These are phyloP conservation scores for Danio aesculapii DNA, from an alignment of 2,797 vertebrate species.

Conservation along the genomic window DNA sequence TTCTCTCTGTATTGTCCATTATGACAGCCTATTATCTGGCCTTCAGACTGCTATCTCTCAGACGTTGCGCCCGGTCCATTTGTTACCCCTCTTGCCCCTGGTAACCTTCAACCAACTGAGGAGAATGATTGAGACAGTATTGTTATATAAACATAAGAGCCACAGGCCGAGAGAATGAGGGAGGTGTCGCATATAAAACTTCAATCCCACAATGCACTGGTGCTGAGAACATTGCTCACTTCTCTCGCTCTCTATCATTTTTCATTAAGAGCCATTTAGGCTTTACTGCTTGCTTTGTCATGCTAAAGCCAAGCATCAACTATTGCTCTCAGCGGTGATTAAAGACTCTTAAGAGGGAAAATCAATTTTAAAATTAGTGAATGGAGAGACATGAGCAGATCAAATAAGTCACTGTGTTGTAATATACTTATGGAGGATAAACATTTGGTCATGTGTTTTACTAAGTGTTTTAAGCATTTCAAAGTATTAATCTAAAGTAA, in stretches of 20 bases:
- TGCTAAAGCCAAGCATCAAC: constrained; percentile 20
- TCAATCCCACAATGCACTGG: constrained; percentile 41
- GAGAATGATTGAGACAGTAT: constrained; percentile 86
- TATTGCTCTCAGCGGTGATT: constrained; percentile 5
- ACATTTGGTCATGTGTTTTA: neutral
- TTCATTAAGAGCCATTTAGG: constrained; percentile 37
- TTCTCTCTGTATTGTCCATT: constrained; percentile 89
- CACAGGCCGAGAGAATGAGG: constrained; percentile 79
- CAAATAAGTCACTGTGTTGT: constrained; percentile 7
- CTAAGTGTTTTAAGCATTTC: neutral
- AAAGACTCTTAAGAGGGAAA: constrained; percentile 18
- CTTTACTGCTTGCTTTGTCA: constrained; percentile 30
- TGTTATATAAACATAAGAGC: constrained; percentile 93
- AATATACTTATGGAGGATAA: neutral
- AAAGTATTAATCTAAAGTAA: neutral
- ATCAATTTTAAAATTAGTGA: constrained; percentile 3
- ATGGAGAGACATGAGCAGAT: neutral
- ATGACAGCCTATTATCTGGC: constrained; percentile 96
- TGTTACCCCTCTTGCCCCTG: constrained; percentile 85
- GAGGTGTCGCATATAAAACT: constrained; percentile 32
- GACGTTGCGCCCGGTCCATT: constrained; percentile 90
- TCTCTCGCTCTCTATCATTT: constrained; percentile 24
- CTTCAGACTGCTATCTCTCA: constrained; percentile 91
- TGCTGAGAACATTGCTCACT: constrained; percentile 1
- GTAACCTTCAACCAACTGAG: constrained; percentile 94